phyloP scores from a whole-genome alignment of 2,888 invertebrate genomes.

The Hirudinaria manillensis region DNA sequence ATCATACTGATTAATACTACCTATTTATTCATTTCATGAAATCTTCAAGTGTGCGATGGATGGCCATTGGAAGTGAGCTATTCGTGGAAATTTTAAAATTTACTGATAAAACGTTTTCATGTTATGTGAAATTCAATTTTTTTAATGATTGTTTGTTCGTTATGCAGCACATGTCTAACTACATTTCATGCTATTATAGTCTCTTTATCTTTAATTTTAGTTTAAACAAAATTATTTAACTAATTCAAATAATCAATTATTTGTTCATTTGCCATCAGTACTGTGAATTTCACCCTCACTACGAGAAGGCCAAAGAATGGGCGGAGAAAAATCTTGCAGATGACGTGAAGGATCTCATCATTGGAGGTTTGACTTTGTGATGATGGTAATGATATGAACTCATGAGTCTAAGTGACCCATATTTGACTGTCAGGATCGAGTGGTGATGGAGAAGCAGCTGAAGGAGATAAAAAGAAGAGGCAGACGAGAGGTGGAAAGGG shows the following conservation, averaged over 20 bases:
- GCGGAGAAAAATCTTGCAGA: constrained; percentile 85
- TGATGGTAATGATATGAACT: neutral
- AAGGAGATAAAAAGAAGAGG: constrained; percentile 71
- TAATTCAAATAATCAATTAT: neutral
- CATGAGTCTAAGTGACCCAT: neutral
- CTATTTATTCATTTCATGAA: constrained; percentile 11
- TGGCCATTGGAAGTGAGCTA: constrained; percentile 40
- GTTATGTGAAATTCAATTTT: constrained; percentile 1
- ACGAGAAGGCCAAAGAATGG: constrained; percentile 95
- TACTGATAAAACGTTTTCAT: too few species aligned
- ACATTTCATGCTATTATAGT: neutral
- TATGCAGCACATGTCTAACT: neutral
- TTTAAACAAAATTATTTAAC: neutral
- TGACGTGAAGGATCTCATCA: constrained; percentile 66
- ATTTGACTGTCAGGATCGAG: neutral
- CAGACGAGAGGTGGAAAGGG: constrained; percentile 96
- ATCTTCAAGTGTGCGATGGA: constrained; percentile 40
- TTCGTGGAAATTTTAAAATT: neutral
- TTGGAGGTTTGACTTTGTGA: constrained; percentile 23
- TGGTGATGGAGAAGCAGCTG: constrained; percentile 6
- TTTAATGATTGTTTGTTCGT: constrained; percentile 4
- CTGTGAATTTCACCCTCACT: constrained; percentile 95
- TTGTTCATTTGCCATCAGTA: constrained; percentile 61
- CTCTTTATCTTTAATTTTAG: neutral
- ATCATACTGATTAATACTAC: constrained; percentile 15